These are phyloP conservation scores for Sander vitreus DNA, from an alignment of 2,113 vertebrate species.

Conservation along the genomic window DNA sequence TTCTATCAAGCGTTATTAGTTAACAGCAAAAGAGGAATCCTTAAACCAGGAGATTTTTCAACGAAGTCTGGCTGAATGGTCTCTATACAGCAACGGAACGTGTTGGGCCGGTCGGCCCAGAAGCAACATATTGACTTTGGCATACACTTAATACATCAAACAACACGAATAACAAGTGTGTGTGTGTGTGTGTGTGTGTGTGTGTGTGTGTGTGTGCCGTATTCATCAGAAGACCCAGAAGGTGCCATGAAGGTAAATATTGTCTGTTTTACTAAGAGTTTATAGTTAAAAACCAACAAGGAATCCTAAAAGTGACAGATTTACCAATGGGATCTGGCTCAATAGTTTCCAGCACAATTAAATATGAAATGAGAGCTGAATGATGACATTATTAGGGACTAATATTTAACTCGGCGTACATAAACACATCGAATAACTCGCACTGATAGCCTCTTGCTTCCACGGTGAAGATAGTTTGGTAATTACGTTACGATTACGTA, in stretches of 20 bases:
- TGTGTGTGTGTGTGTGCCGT: too few relatives aligned
- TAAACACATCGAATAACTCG: too few relatives aligned
- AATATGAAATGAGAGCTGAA: not conserved
- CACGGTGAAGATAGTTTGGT: not conserved
- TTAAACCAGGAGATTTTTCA: not conserved
- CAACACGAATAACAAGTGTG: too few relatives aligned
- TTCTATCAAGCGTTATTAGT: too few relatives aligned
- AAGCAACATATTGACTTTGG: not conserved
- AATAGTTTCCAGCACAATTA: too few relatives aligned
- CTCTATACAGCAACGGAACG: rapidly evolving
- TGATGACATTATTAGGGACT: not conserved
- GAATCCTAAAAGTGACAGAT: not conserved
- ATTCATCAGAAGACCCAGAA: not conserved
- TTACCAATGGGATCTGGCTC: too few relatives aligned
- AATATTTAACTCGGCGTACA: not conserved
- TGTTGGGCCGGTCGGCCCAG: not conserved
- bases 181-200: too few relatives aligned
- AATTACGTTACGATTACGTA: not conserved
- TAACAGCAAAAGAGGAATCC: not conserved
- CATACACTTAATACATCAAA: not conserved
- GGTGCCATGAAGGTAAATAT: too few relatives aligned
- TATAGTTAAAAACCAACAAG: not conserved
- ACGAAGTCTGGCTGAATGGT: not conserved
- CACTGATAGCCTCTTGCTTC: not conserved
- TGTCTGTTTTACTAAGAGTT: not conserved